Evolutionary conservation across 2,113 vertebrate genomes (phyloP).

Genomic region (Pavo muticus): DNA sequence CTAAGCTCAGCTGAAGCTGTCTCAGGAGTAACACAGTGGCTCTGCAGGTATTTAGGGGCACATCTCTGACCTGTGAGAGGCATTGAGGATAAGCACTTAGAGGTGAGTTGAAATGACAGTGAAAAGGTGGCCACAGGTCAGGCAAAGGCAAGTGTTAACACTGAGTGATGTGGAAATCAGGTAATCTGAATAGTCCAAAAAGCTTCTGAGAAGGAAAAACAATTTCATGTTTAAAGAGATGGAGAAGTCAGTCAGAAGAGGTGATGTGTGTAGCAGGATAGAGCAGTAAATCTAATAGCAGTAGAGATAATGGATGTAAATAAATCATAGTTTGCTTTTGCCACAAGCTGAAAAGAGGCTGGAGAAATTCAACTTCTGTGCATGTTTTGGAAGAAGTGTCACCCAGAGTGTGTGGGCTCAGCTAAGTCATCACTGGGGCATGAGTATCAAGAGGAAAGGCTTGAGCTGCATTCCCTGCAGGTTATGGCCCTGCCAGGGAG

Average conservation of each 20-base stretch:
- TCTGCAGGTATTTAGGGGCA: not conserved
- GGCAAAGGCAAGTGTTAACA: not conserved
- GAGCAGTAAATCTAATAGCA: not conserved
- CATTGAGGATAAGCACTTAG: not conserved
- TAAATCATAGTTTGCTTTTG: not conserved
- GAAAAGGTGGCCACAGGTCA: not conserved
- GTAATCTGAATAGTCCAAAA: not conserved
- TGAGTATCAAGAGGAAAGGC: not conserved
- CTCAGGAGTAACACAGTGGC: accelerated
- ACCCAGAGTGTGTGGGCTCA: not conserved
- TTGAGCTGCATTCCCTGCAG: accelerated
- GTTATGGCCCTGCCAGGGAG: not conserved
- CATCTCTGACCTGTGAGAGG: not conserved
- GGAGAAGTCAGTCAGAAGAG: not conserved
- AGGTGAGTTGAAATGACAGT: not conserved
- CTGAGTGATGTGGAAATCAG: not conserved
- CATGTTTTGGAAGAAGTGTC: not conserved
- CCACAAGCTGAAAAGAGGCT: not conserved
- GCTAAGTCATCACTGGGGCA: not conserved
- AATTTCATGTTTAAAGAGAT: not conserved
- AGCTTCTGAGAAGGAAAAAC: not conserved
- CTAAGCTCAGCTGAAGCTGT: not conserved
- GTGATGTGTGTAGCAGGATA: not conserved
- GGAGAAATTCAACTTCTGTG: not conserved
- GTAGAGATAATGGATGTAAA: not conserved